Conservation (phyloP, 1,140 invertebrate genomes). For the Copidosoma floridanum region DNA sequence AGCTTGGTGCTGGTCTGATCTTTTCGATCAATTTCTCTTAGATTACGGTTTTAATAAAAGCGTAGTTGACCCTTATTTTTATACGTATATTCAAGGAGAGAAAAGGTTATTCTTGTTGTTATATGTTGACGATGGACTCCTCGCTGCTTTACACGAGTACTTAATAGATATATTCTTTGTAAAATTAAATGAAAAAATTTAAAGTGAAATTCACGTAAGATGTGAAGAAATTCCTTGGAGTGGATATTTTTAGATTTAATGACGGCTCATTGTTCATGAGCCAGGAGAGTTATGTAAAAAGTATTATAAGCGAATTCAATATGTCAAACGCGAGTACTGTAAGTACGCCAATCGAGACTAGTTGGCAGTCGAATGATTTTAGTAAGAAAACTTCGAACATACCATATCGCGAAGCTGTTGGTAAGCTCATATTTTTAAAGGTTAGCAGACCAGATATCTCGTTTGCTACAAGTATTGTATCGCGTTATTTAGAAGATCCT, state of each 20-base stretch:
- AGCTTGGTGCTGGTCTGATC: constrained; percentile 27
- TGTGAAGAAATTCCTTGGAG: constrained; percentile 3
- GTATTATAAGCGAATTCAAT: constrained; percentile 7
- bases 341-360: neutral
- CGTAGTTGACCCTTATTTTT: constrained; percentile 8
- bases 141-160: constrained; percentile 3
- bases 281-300: constrained; percentile 21
- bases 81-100: neutral
- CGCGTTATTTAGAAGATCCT: neutral
- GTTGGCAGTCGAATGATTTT: neutral
- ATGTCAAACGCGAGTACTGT: constrained; percentile 5
- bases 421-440: constrained; percentile 40
- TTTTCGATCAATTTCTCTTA: constrained; percentile 7
- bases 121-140: constrained; percentile 26
- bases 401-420: constrained; percentile 36
- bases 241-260: constrained; percentile 3
- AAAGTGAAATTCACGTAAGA: neutral
- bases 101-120: neutral
- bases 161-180: constrained; percentile 5
- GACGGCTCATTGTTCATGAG: constrained; percentile 12
- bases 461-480: constrained; percentile 9
- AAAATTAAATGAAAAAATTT: neutral
- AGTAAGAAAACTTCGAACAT: neutral
- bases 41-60: neutral
- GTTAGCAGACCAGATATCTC: constrained; percentile 42